Base-by-base conservation (phyloP, 2,113 vertebrate species). In the Lonchura striata region DNA sequence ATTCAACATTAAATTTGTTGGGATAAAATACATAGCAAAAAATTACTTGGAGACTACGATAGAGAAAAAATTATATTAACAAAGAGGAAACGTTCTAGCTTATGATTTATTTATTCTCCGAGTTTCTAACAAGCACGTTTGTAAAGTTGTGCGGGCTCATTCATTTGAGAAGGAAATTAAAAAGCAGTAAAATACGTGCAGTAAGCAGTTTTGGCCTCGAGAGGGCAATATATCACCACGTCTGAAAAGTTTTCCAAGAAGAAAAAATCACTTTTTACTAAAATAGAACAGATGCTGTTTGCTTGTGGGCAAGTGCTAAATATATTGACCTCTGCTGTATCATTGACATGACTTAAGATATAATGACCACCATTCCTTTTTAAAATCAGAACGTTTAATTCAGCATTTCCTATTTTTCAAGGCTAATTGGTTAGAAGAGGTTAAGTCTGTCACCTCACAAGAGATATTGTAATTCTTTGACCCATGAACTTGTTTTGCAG, bases 211-310 rank as follows among this genome's bases (percentile, higher is more conserved):
- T 0, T 10, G 63, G 80, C 96, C 98, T 97, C 96, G 96, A 50
- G 97, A 96, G 97, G 97, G 98, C 31, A 90, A 82, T 96, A 92
- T 50, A 76, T 74, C 79, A 92, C 81, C 95, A 85, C 0, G 19
- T 33, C 86, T 92, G 82, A 86, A 90, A 83, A 86, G 77, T 70
- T 75, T 61, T 57, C 78, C 9, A 28, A 70, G 35, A 18, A 5
- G 6, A 11, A 49, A 64, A 52, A 37, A 22, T 0, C 10, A 9
- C 33, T 44, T 69, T 82, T 86, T 81, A 56, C 31, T 52, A 2
- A 47, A 63, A 70, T 44, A 92, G 86, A 87, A 23, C 44, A 86
- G 44, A 87, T 79, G 50, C 61, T 81, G 57, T 80, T 95, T 91
- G 56, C 74, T 90, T 89, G 42, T 71, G 71, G 35, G 50, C 88